These are phyloP conservation scores for Sphinx pinastri DNA, from an alignment of 2,888 invertebrate species.

Conservation along the genomic window DNA sequence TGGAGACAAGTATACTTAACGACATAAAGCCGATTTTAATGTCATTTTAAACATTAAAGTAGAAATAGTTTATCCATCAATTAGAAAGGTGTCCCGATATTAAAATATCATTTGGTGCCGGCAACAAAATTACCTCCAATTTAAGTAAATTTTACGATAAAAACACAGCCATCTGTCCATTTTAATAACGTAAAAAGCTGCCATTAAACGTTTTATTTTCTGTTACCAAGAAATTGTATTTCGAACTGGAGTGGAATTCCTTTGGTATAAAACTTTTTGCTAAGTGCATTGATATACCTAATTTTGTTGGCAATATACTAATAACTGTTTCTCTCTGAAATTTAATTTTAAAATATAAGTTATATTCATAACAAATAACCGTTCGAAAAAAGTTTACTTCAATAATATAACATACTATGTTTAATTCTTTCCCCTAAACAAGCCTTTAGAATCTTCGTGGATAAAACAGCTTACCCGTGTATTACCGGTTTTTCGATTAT, in stretches of 20 bases:
- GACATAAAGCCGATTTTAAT: constrained; percentile 8
- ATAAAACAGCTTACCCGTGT: neutral
- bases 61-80: constrained; percentile 37
- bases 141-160: constrained; percentile 43
- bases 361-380: too few species aligned
- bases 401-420: too few species aligned
- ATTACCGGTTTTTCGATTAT: neutral
- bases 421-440: too few species aligned
- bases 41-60: constrained; percentile 26
- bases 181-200: constrained; percentile 35
- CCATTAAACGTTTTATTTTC: constrained; percentile 32
- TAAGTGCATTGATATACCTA: too few species aligned
- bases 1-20: constrained; percentile 3
- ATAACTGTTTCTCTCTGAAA: too few species aligned
- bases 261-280: neutral
- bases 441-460: too few species aligned
- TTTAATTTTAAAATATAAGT: too few species aligned
- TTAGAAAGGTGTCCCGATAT: constrained; percentile 49
- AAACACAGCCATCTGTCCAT: constrained; percentile 51
- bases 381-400: too few species aligned
- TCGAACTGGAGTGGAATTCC: neutral
- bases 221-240: constrained; percentile 1
- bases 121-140: constrained; percentile 47
- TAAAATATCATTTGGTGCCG: constrained; percentile 53
- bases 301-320: too few species aligned